phyloP scores from a whole-genome alignment of 2,888 invertebrate species.

The Leptothorax acervorum region DNA sequence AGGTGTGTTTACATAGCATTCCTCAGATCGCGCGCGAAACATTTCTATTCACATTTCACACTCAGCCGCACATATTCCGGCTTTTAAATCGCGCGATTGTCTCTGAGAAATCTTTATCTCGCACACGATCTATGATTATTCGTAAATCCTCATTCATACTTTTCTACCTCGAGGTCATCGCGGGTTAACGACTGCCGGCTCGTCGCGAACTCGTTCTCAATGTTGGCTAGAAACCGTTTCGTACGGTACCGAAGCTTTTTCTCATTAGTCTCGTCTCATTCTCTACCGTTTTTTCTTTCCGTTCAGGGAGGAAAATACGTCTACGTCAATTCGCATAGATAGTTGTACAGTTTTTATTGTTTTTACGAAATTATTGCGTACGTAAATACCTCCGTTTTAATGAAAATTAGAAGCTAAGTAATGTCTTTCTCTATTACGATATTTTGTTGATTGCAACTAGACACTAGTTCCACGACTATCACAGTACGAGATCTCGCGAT shows the following conservation, averaged over 20 bases:
- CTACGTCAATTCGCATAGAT: background rate
- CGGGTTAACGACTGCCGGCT: constrained; percentile 57
- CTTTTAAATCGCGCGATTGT: constrained; percentile 33
- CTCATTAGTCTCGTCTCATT: constrained; percentile 53
- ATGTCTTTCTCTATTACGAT: background rate
- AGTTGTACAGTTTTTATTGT: background rate
- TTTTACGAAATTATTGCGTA: background rate
- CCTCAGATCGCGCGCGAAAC: background rate
- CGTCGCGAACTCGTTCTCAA: constrained; percentile 25
- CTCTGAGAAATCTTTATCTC: constrained; percentile 2
- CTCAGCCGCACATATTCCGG: constrained; percentile 10
- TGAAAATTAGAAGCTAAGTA: background rate
- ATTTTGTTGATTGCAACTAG: background rate
- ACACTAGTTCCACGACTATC: background rate
- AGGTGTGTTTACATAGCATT: background rate
- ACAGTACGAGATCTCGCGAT: background rate
- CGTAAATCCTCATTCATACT: constrained; percentile 49
- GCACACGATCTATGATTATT: constrained; percentile 48
- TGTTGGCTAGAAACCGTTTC: constrained; percentile 48
- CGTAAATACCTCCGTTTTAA: background rate
- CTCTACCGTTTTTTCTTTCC: constrained; percentile 13
- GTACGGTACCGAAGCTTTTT: constrained; percentile 49
- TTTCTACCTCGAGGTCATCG: constrained; percentile 35
- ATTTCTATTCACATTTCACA: constrained; percentile 19
- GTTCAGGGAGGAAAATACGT: background rate